These are phyloP conservation scores for Aulostomus chinensis DNA, from an alignment of 2,797 vertebrate genomes.

Conservation along the genomic window DNA sequence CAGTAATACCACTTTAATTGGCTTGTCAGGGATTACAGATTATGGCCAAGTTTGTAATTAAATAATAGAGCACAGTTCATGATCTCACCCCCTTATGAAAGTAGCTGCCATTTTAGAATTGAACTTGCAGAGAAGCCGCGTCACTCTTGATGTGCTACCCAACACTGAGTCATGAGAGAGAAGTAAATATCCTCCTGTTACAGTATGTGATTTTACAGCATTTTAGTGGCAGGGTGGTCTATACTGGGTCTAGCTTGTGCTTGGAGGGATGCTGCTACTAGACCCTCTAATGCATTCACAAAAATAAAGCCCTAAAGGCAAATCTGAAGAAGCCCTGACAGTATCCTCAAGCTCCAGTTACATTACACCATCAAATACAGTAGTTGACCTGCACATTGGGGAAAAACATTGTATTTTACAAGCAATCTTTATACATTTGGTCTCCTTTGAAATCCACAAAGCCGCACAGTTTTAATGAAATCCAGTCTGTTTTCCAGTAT, in stretches of 20 bases:
- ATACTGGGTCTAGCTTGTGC: slow-evolving; percentile 33
- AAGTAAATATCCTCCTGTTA: no score
- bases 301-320: slow-evolving; percentile 13
- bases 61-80: slow-evolving; percentile 20
- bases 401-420: slow-evolving; percentile 11
- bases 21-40: slow-evolving; percentile 9
- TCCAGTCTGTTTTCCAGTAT: slow-evolving; percentile 22
- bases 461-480: slow-evolving; percentile 1
- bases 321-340: slow-evolving; percentile 1
- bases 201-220: slow-evolving; percentile 40
- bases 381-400: slow-evolving; percentile 27
- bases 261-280: slow-evolving; percentile 21
- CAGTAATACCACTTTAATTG: neutral
- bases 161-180: slow-evolving; percentile 6
- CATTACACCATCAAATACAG: slow-evolving; percentile 21
- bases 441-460: slow-evolving; percentile 3
- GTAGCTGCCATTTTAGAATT: slow-evolving; percentile 67
- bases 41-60: slow-evolving; percentile 6
- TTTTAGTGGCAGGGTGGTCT: slow-evolving; percentile 21
- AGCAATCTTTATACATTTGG: slow-evolving; percentile 17
- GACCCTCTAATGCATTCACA: neutral
- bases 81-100: slow-evolving; percentile 22
- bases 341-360: neutral
- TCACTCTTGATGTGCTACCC: slow-evolving; percentile 3
- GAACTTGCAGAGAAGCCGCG: slow-evolving; percentile 22